These are phyloP conservation scores for Bujurquina vittata DNA, from an alignment of 2,113 vertebrate genomes.

Conservation along the genomic window DNA sequence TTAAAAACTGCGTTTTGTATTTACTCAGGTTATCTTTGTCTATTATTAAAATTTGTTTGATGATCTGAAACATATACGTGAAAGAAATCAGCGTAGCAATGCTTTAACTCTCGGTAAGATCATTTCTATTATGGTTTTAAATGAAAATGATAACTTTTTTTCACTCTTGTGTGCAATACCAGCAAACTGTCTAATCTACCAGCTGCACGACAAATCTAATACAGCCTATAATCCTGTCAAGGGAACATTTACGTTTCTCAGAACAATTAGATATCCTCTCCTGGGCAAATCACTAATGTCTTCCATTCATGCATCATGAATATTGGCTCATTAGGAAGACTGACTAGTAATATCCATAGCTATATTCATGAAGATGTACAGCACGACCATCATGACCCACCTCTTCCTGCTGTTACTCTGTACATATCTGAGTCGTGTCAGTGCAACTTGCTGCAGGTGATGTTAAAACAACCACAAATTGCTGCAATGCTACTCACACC, in stretches of 20 bases:
- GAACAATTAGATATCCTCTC: background rate
- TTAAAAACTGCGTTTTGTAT: background rate
- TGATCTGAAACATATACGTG: background rate
- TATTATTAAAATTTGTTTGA: background rate
- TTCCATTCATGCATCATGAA: conserved; percentile 4
- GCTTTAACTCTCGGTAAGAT: background rate
- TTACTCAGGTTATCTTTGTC: background rate
- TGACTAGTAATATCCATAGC: conserved; percentile 1
- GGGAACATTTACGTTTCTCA: background rate
- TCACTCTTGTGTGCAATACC: background rate
- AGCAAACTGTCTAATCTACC: background rate
- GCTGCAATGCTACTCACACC: background rate
- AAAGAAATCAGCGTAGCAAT: background rate
- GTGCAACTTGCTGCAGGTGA: too few species aligned
- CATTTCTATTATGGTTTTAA: background rate
- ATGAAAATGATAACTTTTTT: background rate
- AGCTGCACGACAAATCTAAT: background rate
- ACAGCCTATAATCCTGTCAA: background rate
- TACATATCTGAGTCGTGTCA: background rate
- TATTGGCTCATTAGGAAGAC: background rate
- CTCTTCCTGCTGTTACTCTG: background rate
- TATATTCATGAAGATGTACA: background rate
- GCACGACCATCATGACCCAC: background rate
- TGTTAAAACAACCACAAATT: background rate
- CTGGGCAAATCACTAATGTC: background rate